A percentile compares a stretch with the other conserved stretches of the same genome.
Evolutionary conservation across 53 echinoderm and acorn worm genomes (phyloP).

Genomic region (Holothuria scabra): DNA sequence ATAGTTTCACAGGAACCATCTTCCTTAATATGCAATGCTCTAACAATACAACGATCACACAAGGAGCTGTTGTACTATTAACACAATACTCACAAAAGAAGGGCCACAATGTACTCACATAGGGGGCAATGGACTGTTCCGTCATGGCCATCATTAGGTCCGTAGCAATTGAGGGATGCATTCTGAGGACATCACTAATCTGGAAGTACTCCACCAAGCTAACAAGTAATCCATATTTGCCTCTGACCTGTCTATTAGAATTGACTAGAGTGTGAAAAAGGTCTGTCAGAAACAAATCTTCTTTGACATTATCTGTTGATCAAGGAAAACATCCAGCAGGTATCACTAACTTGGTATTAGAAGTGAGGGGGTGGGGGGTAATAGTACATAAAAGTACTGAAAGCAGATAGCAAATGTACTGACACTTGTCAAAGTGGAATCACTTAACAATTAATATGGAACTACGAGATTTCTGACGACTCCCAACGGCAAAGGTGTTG

Average conservation of each 20-base stretch:
- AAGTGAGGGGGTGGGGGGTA: no score
- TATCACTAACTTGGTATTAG: no score
- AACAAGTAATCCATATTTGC: slow-evolving; percentile 81
- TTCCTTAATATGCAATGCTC: no score
- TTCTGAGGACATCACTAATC: slow-evolving; percentile 58
- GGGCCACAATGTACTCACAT: slow-evolving; percentile 63
- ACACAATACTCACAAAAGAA: not conserved
- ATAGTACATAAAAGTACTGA: no score
- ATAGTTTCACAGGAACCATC: no score
- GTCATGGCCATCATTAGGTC: slow-evolving; percentile 70
- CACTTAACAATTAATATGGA: no score
- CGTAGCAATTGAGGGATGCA: slow-evolving; percentile 71
- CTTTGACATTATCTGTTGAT: slow-evolving; percentile 20
- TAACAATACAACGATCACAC: not conserved
- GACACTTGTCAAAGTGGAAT: no score
- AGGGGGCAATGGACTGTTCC: slow-evolving; percentile 87
- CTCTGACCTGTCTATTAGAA: slow-evolving; percentile 76
- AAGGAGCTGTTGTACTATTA: not conserved
- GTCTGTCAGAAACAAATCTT: slow-evolving; percentile 70
- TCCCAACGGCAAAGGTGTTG: no score
- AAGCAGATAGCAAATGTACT: no score
- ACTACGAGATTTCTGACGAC: no score
- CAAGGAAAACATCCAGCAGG: not conserved
- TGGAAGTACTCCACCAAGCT: slow-evolving; percentile 67
- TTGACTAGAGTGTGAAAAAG: slow-evolving; percentile 63